Conservation (phyloP, 1,140 invertebrate species). For the Cryptotermes secundus region DNA sequence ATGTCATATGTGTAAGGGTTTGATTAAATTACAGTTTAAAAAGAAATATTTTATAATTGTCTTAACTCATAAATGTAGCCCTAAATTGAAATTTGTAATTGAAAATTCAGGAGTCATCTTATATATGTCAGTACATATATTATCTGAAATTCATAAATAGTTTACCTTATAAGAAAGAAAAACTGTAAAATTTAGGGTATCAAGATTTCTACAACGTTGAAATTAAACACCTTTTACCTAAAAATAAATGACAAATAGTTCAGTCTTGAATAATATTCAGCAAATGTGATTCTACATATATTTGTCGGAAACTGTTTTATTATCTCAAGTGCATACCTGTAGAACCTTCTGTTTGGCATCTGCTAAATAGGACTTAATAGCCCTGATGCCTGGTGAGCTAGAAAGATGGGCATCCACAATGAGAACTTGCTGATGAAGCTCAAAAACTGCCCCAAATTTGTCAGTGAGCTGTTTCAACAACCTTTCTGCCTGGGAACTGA, state of each 20-base stretch:
- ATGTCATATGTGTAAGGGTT: no score
- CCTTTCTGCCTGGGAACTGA: conserved; percentile 56
- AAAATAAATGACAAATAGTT: not conserved
- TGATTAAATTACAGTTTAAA: no score
- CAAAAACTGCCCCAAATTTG: conserved; percentile 56
- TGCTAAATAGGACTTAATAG: conserved; percentile 55
- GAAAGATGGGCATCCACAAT: conserved; percentile 63
- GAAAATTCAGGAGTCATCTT: no score
- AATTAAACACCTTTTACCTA: not conserved
- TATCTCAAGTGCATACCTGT: conserved; percentile 46
- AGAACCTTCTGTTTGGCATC: conserved; percentile 50
- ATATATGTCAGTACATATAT: no score
- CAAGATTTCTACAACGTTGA: no score
- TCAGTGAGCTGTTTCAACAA: conserved; percentile 54
- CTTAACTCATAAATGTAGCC: no score
- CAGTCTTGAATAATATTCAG: not conserved
- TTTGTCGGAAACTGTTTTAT: not conserved
- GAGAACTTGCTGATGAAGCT: conserved; percentile 52
- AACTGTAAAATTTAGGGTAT: no score
- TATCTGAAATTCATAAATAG: no score
- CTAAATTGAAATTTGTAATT: no score
- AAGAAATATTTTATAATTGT: no score
- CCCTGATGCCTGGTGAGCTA: conserved; percentile 58
- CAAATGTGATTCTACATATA: not conserved
- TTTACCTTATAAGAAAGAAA: no score